Percentiles rank a stretch among this genome's conserved stretches.
phyloP scores from a whole-genome alignment of 1,140 invertebrate genomes.

The Brachionus koreanus region DNA sequence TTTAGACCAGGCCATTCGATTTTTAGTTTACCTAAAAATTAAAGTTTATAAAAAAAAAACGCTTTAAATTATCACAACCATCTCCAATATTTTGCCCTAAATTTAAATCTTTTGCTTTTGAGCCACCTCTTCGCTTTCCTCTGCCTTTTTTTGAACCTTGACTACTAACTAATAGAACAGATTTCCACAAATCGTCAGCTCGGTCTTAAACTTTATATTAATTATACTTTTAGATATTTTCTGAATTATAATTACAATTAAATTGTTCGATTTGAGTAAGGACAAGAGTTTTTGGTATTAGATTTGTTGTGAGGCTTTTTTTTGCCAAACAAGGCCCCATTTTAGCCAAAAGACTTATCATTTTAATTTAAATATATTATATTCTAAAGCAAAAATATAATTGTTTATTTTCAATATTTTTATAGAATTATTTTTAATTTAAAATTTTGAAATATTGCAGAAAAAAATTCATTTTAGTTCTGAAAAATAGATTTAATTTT shows the following conservation, averaged over 20 bases:
- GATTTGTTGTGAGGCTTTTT: not conserved
- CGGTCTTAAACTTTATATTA: not conserved
- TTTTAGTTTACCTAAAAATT: constrained; percentile 65
- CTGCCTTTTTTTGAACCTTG: constrained; percentile 87
- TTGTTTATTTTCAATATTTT: not conserved
- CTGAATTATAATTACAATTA: not conserved
- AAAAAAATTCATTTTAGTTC: not conserved
- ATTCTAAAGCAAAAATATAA: not conserved
- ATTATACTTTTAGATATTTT: not conserved
- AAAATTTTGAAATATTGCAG: constrained; percentile 15
- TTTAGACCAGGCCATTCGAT: constrained; percentile 88
- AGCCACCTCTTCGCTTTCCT: constrained; percentile 72
- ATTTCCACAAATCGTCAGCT: constrained; percentile 77
- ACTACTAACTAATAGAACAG: constrained; percentile 88
- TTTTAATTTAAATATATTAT: not conserved
- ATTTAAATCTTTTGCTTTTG: constrained; percentile 76
- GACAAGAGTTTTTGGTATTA: not conserved
- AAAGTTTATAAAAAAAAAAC: not conserved
- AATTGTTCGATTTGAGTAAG: constrained; percentile 1
- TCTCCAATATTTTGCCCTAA: constrained; percentile 80
- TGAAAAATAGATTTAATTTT: too few relatives aligned
- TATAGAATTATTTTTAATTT: constrained; percentile 12
- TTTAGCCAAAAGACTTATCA: constrained; percentile 8
- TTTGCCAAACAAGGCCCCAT: not conserved
- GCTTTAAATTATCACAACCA: constrained; percentile 56